These are phyloP conservation scores for Epizoanthus fatuus DNA, from an alignment of 92 coral and sea anemone species.

Conservation along the genomic window DNA sequence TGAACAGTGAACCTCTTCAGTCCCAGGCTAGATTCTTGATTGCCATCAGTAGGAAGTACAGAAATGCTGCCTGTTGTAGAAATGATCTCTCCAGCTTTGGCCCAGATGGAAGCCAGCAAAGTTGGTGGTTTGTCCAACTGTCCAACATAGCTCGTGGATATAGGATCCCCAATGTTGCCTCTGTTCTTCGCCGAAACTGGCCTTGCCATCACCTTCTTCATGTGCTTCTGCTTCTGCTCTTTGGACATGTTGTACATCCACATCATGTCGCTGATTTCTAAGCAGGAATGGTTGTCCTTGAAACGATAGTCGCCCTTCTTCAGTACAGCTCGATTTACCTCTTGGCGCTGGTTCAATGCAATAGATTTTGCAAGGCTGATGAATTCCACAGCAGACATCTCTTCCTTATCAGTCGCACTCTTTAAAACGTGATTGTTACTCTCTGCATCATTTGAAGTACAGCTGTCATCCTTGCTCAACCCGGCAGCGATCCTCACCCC, in stretches of 20 bases:
- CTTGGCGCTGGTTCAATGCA: conserved; percentile 52
- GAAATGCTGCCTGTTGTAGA: conserved; percentile 52
- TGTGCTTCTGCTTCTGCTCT: conserved; percentile 41
- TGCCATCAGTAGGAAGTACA: conserved; percentile 33
- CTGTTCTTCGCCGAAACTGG: conserved; percentile 8
- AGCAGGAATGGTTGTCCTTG: too few species aligned
- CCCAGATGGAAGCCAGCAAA: conserved; percentile 44
- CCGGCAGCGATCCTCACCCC: conserved; percentile 52
- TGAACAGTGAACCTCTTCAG: conserved; percentile 49
- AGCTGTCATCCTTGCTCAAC: conserved; percentile 47
- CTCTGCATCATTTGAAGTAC: conserved; percentile 72
- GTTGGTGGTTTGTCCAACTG: conserved; percentile 47
- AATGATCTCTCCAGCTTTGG: conserved; percentile 37
- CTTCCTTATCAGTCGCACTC: conserved; percentile 51
- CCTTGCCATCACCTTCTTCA: conserved; percentile 35
- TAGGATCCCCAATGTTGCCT: neutral
- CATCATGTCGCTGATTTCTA: conserved; percentile 21
- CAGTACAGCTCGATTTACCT: conserved; percentile 51
- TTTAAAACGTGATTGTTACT: conserved; percentile 65
- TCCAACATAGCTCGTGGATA: conserved; percentile 36
- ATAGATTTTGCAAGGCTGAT: conserved; percentile 49
- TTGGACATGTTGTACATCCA: conserved; percentile 52
- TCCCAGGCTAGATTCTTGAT: neutral
- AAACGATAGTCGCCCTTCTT: conserved; percentile 48
- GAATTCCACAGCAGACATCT: conserved; percentile 73